Base-by-base conservation (phyloP, 2,797 vertebrate genomes). In the Borostomias antarcticus region DNA sequence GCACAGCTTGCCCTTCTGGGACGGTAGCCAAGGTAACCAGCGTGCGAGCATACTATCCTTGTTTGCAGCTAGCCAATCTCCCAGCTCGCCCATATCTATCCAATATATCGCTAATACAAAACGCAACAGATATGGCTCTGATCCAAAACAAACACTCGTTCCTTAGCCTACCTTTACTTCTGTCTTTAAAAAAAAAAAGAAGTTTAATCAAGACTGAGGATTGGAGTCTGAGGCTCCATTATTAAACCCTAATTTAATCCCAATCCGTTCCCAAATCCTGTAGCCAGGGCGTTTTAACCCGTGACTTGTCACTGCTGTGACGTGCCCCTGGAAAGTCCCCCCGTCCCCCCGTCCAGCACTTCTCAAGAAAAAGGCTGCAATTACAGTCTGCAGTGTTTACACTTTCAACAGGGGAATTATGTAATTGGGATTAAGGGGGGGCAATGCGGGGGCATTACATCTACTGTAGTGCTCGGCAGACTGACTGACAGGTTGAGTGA, bases 371-470 rank as follows among this genome's bases (percentile, higher is more conserved):
- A 61, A n/a, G n/a, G 37, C 15, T 64, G 28, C 19, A 32, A 15
- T 48, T 58, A 66, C 59, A 8, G 43, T 64, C 5, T 69, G 70
- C 23, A 15, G 6, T 5, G 17, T 50, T 56, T 75, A 72, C 48
- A 60, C 61, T 40, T n/a, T 69, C 32, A 19, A 50, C n/a, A 51
- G 30, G 32, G 61, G 61, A 64, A 74, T 73, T 62, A 56, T 23
- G 58, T 54, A 72, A 75, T 32, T 62, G n/a, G 40, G 43, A 60
- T 70, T 5, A 64, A 29, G 1, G 8, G 48, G 33, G 1, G 8
- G 48, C 47, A 19, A 10, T n/a, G n/a, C n/a, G n/a, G 29, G 40
- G 59, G 47, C 11, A 3, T 53, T 13, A 54, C 54, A 72, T 56
- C 52, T 2, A 3, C 17, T 2, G 40, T 40, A 19, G 26, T 48